Conservation (phyloP, 2,797 vertebrate genomes). For the Sebastes elongatus region DNA sequence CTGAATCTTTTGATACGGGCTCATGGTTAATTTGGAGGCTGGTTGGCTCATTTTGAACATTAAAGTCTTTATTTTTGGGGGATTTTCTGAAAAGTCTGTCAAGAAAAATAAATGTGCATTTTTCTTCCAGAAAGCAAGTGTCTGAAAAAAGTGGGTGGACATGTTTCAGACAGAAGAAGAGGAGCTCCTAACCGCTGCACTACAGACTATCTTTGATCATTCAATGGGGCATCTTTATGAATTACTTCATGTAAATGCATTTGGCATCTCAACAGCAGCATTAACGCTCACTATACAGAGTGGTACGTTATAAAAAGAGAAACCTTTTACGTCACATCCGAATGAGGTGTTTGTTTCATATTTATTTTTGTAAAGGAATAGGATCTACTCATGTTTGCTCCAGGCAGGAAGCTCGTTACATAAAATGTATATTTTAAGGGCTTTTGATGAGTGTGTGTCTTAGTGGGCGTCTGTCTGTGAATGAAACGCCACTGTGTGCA, state of each 20-base stretch:
- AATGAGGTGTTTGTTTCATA: not conserved
- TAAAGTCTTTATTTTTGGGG: not conserved
- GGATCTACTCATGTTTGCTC: conserved; percentile 34
- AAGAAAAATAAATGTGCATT: not conserved
- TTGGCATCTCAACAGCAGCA: not conserved
- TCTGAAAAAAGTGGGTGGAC: not conserved
- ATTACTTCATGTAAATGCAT: not conserved
- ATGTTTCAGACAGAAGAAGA: not conserved
- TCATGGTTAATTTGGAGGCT: not conserved
- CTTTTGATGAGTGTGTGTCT: conserved; percentile 44
- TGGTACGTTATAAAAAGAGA: not conserved
- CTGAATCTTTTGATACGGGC: not conserved
- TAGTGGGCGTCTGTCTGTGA: conserved; percentile 51
- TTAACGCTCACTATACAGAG: not conserved
- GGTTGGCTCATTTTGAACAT: not conserved
- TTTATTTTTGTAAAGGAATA: conserved; percentile 58
- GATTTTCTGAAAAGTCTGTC: conserved; percentile 1
- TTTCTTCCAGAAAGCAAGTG: not conserved
- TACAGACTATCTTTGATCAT: not conserved
- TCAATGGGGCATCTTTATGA: not conserved
- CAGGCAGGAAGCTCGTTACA: conserved; percentile 54
- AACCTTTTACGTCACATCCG: conserved; percentile 27
- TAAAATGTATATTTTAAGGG: conserved; percentile 39
- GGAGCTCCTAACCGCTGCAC: not conserved
- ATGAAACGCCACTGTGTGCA: conserved; percentile 47